Evolutionary conservation across 2,113 vertebrate genomes (phyloP).

Genomic region (Sylvia atricapilla): DNA sequence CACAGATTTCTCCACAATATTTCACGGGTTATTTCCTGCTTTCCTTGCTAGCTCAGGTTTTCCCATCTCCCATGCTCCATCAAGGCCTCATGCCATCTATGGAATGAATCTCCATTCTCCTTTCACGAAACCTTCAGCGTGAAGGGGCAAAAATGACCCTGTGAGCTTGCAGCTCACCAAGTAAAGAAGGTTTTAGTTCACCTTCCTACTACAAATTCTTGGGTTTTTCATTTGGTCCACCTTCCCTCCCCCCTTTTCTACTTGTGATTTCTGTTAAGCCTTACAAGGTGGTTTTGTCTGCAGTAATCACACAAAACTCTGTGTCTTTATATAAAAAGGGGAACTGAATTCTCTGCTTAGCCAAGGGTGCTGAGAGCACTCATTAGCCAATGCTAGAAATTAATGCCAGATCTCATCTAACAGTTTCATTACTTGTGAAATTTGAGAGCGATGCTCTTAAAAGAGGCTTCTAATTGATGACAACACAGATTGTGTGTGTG

Average conservation of each 20-base stretch:
- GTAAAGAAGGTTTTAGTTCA: background rate
- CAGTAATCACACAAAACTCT: background rate
- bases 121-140: background rate
- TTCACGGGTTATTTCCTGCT: background rate
- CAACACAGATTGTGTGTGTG: background rate
- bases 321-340: background rate
- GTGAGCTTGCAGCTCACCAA: background rate
- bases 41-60: background rate
- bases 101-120: background rate
- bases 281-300: background rate
- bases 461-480: background rate
- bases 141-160: background rate
- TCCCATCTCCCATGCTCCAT: background rate
- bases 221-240: background rate
- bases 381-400: background rate
- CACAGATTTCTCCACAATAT: background rate
- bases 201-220: background rate
- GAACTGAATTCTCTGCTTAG: constrained; percentile 4
- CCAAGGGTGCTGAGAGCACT: background rate
- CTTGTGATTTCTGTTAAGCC: background rate
- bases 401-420: background rate
- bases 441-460: background rate
- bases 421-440: background rate
- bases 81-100: background rate
- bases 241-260: background rate